A percentile compares a stretch with the other conserved stretches of the same genome.
phyloP scores from a whole-genome alignment of 2,113 vertebrate species.

The Macrotis lagotis region DNA sequence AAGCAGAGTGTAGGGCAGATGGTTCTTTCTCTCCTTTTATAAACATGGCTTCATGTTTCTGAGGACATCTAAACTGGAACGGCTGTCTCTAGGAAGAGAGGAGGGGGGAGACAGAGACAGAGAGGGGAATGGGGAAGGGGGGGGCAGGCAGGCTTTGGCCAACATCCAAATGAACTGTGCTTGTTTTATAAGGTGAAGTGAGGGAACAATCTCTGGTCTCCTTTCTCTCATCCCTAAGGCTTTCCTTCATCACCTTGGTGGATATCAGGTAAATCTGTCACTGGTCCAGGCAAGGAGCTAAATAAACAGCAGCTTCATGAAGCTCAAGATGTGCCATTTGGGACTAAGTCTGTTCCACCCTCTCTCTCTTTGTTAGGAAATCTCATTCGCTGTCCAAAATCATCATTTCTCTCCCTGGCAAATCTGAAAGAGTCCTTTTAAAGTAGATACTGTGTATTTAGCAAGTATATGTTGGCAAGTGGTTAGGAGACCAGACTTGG shows the following conservation, averaged over 20 bases:
- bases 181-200: background rate
- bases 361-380: conserved; percentile 42
- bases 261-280: conserved; percentile 30
- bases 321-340: conserved; percentile 25
- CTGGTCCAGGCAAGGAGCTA: background rate
- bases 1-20: background rate
- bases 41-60: conserved; percentile 2
- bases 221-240: background rate
- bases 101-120: background rate
- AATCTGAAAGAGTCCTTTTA: conserved; percentile 70
- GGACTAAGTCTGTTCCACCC: conserved; percentile 30
- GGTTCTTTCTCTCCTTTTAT: conserved; percentile 9
- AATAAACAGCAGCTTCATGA: conserved; percentile 42
- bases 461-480: conserved; percentile 52
- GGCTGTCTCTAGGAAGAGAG: background rate
- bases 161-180: background rate
- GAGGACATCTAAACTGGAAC: background rate
- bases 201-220: background rate
- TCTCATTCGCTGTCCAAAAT: conserved; percentile 31
- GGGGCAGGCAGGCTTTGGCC: background rate
- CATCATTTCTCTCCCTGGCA: conserved; percentile 42
- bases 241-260: background rate
- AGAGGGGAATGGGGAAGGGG: background rate
- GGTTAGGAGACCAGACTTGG: conserved; percentile 46
- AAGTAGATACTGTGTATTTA: conserved; percentile 52